Evolutionary conservation across 2,797 vertebrate genomes (phyloP), one percentile per base, ranked within the genome.

Genomic region (Serranus cabrilla): DNA sequence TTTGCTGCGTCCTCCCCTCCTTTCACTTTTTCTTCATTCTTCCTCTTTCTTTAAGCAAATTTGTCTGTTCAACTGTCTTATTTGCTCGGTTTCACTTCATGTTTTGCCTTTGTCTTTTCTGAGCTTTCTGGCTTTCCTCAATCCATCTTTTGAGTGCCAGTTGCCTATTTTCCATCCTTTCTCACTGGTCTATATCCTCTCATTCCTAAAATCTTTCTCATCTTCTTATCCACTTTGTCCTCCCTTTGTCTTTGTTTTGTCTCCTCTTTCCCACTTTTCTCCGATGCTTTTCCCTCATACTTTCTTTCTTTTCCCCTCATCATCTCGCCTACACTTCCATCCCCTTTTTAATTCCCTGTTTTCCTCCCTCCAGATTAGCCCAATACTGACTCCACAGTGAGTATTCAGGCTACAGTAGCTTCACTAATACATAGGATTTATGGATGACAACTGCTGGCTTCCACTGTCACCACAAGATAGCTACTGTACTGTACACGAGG

Each of bases 371-470:
- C 52, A 85, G 87, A 85, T 89, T 84, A 88, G 69, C 65, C 67
- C 51, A 23, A 21, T 25, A 72, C 64, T 20, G 55, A 83, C 40
- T 85, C 73, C 78, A 52, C 69, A 50, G 64, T 62, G 77, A 78
- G 74, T 62, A 75, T 74, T 83, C 84, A 86, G 72, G 59, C 75
- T 62, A 71, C 78, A 61, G 77, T 70, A 59, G 80, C 59, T 79
- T 83, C 85, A 62, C 83, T 87, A 83, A 90, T 85, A 77, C 76
- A 59, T 42, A 13, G 84, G 86, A 88, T 93, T 91, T 91, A 90
- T 76, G 70, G 83, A 82, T 87, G 87, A 92, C 89, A 89, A 89
- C 86, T 59, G 57, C 80, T 75, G 82, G 76, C 84, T 88, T 82
- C 77, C 71, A 70, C 83, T 88, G 87, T 91, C 88, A 88, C 84